Evolutionary conservation across 2,113 vertebrate genomes (phyloP).

Genomic region (Rhabdomys dilectus): DNA sequence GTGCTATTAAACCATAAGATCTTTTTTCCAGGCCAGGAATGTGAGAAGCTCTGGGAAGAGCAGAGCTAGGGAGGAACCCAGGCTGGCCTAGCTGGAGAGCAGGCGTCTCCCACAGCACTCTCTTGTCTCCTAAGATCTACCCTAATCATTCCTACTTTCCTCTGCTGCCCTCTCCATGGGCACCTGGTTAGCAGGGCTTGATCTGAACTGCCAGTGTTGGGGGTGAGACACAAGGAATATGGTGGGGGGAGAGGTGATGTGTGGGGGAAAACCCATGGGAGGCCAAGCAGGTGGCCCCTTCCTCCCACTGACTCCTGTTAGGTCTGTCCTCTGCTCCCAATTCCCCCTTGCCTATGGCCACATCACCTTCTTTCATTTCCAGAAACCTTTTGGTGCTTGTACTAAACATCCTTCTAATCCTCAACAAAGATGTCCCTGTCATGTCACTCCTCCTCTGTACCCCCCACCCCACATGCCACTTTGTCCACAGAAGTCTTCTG

Average conservation of each 20-base stretch:
- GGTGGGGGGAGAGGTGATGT: not conserved
- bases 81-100: not conserved
- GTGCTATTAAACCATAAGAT: not conserved
- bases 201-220: not conserved
- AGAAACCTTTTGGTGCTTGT: not conserved
- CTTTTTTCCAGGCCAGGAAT: not conserved
- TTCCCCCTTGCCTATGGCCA: not conserved
- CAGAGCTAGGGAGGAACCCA: not conserved
- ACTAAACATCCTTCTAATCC: not conserved
- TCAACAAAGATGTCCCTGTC: not conserved
- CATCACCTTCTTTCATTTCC: not conserved
- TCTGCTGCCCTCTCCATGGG: not conserved
- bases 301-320: not conserved
- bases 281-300: conserved; percentile 28
- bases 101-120: rapidly evolving
- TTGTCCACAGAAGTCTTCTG: not conserved
- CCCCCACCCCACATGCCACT: too few relatives aligned
- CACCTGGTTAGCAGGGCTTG: not conserved
- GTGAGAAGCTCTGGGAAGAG: not conserved
- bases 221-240: not conserved
- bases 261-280: not conserved
- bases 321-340: not conserved
- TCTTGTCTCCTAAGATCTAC: not conserved
- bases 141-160: not conserved
- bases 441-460: not conserved